phyloP scores from a whole-genome alignment of 2,113 vertebrate genomes.

The Nerophis ophidion region DNA sequence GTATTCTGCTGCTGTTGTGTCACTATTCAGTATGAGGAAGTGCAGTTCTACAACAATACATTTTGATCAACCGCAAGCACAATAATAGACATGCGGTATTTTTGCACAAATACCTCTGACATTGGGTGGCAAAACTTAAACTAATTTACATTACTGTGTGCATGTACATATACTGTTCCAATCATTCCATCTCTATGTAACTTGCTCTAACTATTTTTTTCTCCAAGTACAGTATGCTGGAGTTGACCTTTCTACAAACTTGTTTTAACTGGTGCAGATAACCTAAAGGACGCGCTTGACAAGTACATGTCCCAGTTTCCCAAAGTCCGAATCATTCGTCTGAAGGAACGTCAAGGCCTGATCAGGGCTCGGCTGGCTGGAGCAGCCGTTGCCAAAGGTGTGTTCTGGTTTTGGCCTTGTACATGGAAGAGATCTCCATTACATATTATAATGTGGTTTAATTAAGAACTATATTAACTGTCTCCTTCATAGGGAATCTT shows the following conservation, averaged over 20 bases:
- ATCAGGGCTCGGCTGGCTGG: constrained; percentile 89
- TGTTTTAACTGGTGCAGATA: constrained; percentile 60
- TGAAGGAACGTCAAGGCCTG: constrained; percentile 86
- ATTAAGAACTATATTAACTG: neutral
- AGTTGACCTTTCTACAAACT: neutral
- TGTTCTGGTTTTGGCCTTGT: neutral
- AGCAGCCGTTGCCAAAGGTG: constrained; percentile 83
- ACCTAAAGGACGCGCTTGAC: constrained; percentile 84
- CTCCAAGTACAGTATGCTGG: neutral
- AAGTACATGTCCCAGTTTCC: constrained; percentile 83
- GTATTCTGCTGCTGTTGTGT: too few relatives aligned
- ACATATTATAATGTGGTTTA: neutral
- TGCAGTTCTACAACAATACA: neutral
- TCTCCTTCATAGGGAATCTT: neutral
- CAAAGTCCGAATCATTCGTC: constrained; percentile 85
- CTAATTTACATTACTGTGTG: too few relatives aligned
- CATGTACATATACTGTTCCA: too few relatives aligned
- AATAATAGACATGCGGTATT: too few relatives aligned
- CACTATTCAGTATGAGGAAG: neutral
- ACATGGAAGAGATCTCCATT: neutral
- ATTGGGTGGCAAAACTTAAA: too few relatives aligned
- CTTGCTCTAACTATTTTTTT: neutral
- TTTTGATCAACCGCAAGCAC: too few relatives aligned
- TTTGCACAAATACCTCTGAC: too few relatives aligned
- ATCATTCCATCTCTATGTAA: neutral